Conservation (phyloP, 2,113 vertebrate species). For the Syngnathoides biaculeatus region DNA sequence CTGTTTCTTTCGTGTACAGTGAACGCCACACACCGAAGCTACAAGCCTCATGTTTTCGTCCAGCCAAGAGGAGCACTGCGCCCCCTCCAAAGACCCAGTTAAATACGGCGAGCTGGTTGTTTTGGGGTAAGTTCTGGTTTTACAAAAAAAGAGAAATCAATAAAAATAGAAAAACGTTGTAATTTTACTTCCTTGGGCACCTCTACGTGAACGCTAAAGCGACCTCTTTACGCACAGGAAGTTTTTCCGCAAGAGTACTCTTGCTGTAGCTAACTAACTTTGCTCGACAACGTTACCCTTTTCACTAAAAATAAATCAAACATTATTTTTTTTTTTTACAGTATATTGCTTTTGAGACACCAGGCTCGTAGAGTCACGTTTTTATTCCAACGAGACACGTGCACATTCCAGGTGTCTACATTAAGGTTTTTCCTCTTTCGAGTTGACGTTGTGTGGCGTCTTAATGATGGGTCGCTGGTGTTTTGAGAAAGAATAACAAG, state of each 20-base stretch:
- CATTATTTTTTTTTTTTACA: neutral
- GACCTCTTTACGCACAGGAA: conserved; percentile 19
- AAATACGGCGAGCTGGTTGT: conserved; percentile 95
- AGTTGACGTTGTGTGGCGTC: conserved; percentile 1
- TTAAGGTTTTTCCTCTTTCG: neutral
- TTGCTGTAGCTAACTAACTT: conserved; percentile 8
- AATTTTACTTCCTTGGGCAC: neutral
- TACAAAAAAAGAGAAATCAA: no score
- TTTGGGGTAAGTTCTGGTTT: conserved; percentile 81
- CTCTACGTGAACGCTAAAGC: neutral
- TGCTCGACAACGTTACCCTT: conserved; percentile 1
- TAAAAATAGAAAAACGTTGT: neutral
- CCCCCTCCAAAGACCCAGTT: conserved; percentile 88
- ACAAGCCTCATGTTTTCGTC: conserved; percentile 88
- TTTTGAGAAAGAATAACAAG: neutral
- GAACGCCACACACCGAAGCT: conserved; percentile 46
- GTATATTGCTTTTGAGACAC: no score
- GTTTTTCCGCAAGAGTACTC: conserved; percentile 33
- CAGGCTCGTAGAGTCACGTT: conserved; percentile 54
- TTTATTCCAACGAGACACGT: conserved; percentile 59
- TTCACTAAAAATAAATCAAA: neutral
- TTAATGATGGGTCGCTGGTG: neutral
- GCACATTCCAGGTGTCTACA: conserved; percentile 33
- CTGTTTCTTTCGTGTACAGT: conserved; percentile 41
- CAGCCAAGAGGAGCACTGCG: conserved; percentile 87